These are phyloP conservation scores for Ageneiosus marmoratus DNA, from an alignment of 2,113 vertebrate genomes.

Conservation along the genomic window DNA sequence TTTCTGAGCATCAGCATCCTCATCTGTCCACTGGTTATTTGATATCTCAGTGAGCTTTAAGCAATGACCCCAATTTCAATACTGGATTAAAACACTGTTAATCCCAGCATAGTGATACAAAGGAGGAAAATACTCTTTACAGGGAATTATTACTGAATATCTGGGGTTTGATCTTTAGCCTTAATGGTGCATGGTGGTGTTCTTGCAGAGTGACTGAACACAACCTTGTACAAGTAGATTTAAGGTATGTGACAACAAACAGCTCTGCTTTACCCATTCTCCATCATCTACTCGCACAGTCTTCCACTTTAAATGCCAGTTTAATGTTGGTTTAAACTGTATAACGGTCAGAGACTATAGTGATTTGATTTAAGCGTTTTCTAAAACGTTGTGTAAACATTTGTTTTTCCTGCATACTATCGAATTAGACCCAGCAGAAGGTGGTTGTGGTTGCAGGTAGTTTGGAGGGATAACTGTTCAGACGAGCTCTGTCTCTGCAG, in stretches of 20 bases:
- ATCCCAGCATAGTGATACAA: background rate
- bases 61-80: background rate
- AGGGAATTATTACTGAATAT: background rate
- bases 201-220: background rate
- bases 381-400: too few species aligned
- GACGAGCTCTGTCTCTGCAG: too few species aligned
- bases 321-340: too few species aligned
- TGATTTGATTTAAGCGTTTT: too few species aligned
- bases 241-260: background rate
- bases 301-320: background rate
- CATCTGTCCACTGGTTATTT: background rate
- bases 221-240: background rate
- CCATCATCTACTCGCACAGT: background rate
- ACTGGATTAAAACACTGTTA: background rate
- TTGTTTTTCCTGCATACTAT: too few species aligned
- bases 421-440: too few species aligned
- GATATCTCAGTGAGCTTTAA: background rate
- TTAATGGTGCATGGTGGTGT: background rate
- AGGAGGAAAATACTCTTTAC: background rate
- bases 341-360: too few species aligned
- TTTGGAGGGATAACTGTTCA: too few species aligned
- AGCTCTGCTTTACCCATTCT: background rate
- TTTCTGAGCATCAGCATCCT: constrained; percentile 9
- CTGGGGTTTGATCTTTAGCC: background rate
- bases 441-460: too few species aligned